phyloP scores from a whole-genome alignment of 30 jellyfish, hydroid and myxozoan species.

The Cassiopea andromeda region DNA sequence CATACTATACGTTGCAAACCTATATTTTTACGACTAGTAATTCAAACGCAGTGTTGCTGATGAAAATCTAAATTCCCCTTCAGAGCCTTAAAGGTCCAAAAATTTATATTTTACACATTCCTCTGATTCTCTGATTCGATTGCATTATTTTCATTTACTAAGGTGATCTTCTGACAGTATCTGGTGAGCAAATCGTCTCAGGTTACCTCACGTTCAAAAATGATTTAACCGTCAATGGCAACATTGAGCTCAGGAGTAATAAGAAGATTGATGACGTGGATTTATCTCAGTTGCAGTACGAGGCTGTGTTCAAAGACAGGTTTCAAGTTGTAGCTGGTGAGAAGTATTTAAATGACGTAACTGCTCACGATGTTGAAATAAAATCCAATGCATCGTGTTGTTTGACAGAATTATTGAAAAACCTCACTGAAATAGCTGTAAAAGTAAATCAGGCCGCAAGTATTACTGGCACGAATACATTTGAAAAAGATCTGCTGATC shows the following conservation, averaged over 20 bases:
- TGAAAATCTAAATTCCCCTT: too few relatives aligned
- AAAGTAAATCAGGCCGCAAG: slow-evolving; percentile 34
- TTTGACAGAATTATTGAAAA: slow-evolving; percentile 36
- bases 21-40: too few relatives aligned
- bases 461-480: slow-evolving; percentile 53
- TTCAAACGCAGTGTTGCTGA: too few relatives aligned
- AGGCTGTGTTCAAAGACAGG: slow-evolving; percentile 63
- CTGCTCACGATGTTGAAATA: slow-evolving; percentile 37
- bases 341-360: slow-evolving; percentile 18
- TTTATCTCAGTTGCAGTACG: slow-evolving; percentile 69
- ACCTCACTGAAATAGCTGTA: slow-evolving; percentile 66
- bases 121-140: too few relatives aligned
- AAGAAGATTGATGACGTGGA: slow-evolving; percentile 80
- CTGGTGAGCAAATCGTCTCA: slow-evolving; percentile 56
- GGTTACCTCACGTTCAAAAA: slow-evolving; percentile 71
- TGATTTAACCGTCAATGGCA: slow-evolving; percentile 50
- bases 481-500: slow-evolving; percentile 11
- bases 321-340: slow-evolving; percentile 71
- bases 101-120: too few relatives aligned
- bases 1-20: too few relatives aligned
- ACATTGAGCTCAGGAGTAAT: slow-evolving; percentile 32
- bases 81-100: too few relatives aligned
- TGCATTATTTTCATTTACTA: not conserved
- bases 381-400: slow-evolving; percentile 32
- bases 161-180: slow-evolving; percentile 78